phyloP scores from a whole-genome alignment of 2,113 vertebrate genomes.

The Apteryx owenii region DNA sequence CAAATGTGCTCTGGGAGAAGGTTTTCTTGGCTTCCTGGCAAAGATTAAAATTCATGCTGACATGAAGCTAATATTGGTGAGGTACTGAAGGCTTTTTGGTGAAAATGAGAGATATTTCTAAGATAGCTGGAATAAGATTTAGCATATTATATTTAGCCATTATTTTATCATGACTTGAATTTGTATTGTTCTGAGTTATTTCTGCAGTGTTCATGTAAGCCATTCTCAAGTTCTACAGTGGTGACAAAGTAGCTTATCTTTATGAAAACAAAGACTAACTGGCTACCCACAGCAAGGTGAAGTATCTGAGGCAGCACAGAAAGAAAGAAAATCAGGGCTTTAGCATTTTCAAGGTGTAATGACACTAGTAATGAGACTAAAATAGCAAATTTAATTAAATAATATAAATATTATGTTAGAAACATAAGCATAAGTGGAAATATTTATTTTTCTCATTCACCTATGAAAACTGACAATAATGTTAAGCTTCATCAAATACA shows the following conservation, averaged over 20 bases:
- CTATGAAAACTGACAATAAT: neutral
- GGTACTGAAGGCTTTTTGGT: conserved; percentile 30
- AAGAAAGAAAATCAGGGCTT: neutral
- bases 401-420: conserved; percentile 30
- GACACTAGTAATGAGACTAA: conserved; percentile 9
- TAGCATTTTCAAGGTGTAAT: neutral
- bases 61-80: conserved; percentile 48
- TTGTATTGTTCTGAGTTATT: conserved; percentile 3
- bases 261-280: neutral
- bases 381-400: conserved; percentile 24
- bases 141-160: neutral
- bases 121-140: neutral
- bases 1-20: neutral
- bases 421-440: neutral
- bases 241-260: neutral
- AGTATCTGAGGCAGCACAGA: neutral
- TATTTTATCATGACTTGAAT: neutral
- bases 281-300: neutral
- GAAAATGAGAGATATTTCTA: conserved; percentile 8
- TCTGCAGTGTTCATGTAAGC: neutral
- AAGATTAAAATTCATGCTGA: conserved; percentile 47
- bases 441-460: conserved; percentile 37
- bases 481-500: conserved; percentile 58
- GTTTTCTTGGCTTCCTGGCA: conserved; percentile 22
- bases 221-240: neutral